Evolutionary conservation across 2,113 vertebrate genomes (phyloP), one percentile per base, ranked within the genome.

Genomic region (Pollachius pollachius): DNA sequence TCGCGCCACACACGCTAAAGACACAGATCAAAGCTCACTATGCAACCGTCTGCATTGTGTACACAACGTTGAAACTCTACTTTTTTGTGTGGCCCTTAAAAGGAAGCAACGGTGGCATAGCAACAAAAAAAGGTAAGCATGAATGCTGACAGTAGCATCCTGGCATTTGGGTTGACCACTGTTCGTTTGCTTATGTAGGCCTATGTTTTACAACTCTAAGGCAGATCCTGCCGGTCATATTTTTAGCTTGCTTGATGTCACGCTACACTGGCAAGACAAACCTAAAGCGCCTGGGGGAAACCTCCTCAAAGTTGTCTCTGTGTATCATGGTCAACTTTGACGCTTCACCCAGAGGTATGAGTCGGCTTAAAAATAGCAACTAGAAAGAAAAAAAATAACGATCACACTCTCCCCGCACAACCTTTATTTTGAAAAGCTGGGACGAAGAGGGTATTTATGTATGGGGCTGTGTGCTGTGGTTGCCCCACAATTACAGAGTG

Each of bases 401-500:
- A 84, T 86, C 88, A 79, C 77, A 69, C 69, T 62, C 65, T 72
- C 82, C 84, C 83, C 81, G 78, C 83, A 87, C 82, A 86, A 86
- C 84, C 87, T 93, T 92, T 90, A 90, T 92, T 92, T 92, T 92
- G 87, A 91, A 90, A 91, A 88, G 87, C 84, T 84, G 86, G 80
- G 87, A 85, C 87, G 87, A 89, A 90, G 83, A 83, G 86, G 81
- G 87, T 93, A 93, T 93, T 93, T 93, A 91, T 93, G 91, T 88
- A 88, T 76, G 85, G 84, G 87, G 85, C 89, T 91, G 88, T 91
- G 91, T 91, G 89, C 88, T 92, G 91, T 81, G 91, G 92, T 87
- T 86, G 81, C 79, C 84, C 87, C 90, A 90, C 87, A 93, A 93
- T 93, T 93, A 92, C 91, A 93, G 90, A 89, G 86, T 89, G 85